Evolutionary conservation across 2,113 vertebrate genomes (phyloP).

Genomic region (Hypomesus transpacificus): DNA sequence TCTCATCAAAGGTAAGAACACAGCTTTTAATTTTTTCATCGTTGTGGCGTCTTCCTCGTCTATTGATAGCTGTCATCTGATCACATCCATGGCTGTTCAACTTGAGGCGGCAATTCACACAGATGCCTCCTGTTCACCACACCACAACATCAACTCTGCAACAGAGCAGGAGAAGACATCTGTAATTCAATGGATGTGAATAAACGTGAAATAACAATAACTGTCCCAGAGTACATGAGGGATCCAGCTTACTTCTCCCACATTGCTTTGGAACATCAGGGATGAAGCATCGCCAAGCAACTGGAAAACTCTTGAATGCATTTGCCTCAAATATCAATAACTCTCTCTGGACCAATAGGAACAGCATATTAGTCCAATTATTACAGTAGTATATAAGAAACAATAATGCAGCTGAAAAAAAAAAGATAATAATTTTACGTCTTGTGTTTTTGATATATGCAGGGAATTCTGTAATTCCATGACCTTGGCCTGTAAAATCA

Average conservation of each 20-base stretch:
- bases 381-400: too few species aligned
- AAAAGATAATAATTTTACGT: too few species aligned
- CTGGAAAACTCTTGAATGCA: not conserved
- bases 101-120: constrained; percentile 26
- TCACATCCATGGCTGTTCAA: constrained; percentile 4
- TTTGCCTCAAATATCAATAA: too few species aligned
- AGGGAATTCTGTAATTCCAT: not conserved
- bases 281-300: not conserved
- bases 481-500: not conserved
- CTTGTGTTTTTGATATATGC: too few species aligned
- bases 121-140: constrained; percentile 6
- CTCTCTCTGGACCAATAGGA: too few species aligned
- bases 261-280: too few species aligned
- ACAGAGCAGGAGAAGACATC: not conserved
- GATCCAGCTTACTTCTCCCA: too few species aligned
- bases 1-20: constrained; percentile 30
- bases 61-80: not conserved
- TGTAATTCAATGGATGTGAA: too few species aligned
- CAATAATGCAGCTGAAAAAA: too few species aligned
- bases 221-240: too few species aligned
- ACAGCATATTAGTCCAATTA: too few species aligned
- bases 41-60: constrained; percentile 9
- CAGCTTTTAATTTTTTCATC: constrained; percentile 37
- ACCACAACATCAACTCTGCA: not conserved
- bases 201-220: too few species aligned